Percentiles rank a stretch among this genome's conserved stretches.
phyloP scores from a whole-genome alignment of 2,113 vertebrate species.

The Sardina pilchardus region DNA sequence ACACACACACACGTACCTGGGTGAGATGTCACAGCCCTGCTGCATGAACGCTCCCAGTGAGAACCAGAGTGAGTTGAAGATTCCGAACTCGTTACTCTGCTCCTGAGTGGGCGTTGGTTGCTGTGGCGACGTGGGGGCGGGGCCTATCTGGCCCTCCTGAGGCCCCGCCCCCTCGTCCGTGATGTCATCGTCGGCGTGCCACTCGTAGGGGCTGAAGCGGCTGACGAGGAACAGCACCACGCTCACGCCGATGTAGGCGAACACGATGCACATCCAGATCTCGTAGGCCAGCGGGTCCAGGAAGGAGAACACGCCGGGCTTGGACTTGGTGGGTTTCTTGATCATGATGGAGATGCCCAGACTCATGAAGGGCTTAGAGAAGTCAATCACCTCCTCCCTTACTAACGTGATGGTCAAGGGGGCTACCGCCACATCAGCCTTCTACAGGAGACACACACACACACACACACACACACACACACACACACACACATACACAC shows the following conservation, averaged over 20 bases:
- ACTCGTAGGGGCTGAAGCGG: constrained; percentile 97
- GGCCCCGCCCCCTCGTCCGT: constrained; percentile 87
- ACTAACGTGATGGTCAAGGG: constrained; percentile 97
- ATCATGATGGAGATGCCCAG: constrained; percentile 99
- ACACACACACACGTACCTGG: constrained; percentile 76
- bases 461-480: background rate
- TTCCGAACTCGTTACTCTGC: constrained; percentile 94
- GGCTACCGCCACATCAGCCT: constrained; percentile 94
- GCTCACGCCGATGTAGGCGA: constrained; percentile 98
- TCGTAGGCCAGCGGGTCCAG: constrained; percentile 97
- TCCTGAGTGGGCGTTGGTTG: constrained; percentile 73
- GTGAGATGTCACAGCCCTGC: constrained; percentile 98
- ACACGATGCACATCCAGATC: constrained; percentile 99
- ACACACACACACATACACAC: background rate
- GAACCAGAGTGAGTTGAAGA: constrained; percentile 99
- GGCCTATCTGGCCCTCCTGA: constrained; percentile 66
- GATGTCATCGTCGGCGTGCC: constrained; percentile 96
- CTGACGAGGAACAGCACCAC: constrained; percentile 98
- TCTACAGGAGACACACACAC: constrained; percentile 66
- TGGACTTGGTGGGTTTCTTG: constrained; percentile 98
- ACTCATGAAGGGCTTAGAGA: constrained; percentile 99
- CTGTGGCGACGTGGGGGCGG: constrained; percentile 73
- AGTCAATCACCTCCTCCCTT: constrained; percentile 97
- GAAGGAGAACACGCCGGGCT: constrained; percentile 97
- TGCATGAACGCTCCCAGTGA: constrained; percentile 99